Conservation (phyloP, 2,888 invertebrate species). For the Norana najaformis region DNA sequence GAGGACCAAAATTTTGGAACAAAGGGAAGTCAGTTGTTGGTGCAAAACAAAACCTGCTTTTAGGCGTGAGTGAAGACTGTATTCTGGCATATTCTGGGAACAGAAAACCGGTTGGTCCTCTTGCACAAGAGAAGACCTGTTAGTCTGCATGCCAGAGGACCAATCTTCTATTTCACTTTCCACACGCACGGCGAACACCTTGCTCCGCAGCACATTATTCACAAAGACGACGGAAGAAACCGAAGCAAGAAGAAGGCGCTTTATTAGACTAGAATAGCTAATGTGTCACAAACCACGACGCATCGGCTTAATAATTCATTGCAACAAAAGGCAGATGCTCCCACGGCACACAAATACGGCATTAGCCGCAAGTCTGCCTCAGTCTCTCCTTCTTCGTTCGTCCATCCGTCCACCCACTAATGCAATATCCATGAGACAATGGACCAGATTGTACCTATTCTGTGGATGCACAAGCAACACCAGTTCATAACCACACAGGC, state of each 20-base stretch:
- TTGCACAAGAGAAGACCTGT: neutral
- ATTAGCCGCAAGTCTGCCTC: neutral
- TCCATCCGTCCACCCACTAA: neutral
- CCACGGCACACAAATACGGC: neutral
- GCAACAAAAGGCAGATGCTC: constrained; percentile 13
- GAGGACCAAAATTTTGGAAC: neutral
- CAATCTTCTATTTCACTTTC: neutral
- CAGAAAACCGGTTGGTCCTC: neutral
- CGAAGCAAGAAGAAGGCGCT: neutral
- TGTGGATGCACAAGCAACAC: neutral
- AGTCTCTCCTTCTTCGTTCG: neutral
- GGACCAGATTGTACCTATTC: neutral
- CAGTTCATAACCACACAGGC: neutral
- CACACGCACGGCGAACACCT: constrained; percentile 5
- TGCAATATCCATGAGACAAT: constrained; percentile 7
- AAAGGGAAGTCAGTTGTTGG: neutral
- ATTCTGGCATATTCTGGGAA: neutral
- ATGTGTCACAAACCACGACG: neutral
- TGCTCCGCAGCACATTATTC: neutral
- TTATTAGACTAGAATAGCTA: constrained; percentile 13
- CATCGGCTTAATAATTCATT: neutral
- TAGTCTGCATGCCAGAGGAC: neutral
- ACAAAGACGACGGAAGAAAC: neutral
- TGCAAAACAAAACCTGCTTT: neutral
- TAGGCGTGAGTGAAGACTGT: neutral